Conservation (phyloP, 2,888 invertebrate species). For the Philaethria dido region DNA sequence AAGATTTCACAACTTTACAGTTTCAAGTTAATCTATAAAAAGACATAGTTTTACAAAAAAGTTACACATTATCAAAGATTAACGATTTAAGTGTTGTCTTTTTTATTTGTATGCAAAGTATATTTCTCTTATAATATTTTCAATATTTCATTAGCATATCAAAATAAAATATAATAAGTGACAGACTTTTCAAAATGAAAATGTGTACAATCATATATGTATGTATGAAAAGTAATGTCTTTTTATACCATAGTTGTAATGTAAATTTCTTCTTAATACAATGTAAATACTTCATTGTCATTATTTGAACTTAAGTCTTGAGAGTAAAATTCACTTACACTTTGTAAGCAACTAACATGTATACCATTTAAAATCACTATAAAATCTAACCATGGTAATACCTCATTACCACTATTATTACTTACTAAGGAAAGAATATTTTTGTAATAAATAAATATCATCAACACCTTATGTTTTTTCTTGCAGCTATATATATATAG, state of each 20-base stretch:
- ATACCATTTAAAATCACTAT: not conserved
- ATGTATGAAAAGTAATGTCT: not conserved
- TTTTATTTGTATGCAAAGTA: not conserved
- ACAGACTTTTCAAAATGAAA: not conserved
- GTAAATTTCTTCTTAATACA: not conserved
- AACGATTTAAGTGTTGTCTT: not conserved
- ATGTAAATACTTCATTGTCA: constrained; percentile 2
- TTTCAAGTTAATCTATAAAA: not conserved
- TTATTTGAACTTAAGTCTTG: not conserved
- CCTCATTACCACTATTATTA: constrained; percentile 6
- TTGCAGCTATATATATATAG: not conserved
- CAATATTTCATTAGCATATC: constrained; percentile 18
- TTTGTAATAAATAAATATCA: constrained; percentile 24
- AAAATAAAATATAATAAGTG: not conserved
- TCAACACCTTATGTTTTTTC: constrained; percentile 11
- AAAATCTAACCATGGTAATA: constrained; percentile 5
- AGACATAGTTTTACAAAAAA: not conserved
- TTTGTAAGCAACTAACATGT: constrained; percentile 4
- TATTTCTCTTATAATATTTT: constrained; percentile 9
- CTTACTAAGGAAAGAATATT: constrained; percentile 14
- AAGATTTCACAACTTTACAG: not conserved
- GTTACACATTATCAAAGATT: not conserved
- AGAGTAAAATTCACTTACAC: not conserved
- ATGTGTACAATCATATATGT: not conserved
- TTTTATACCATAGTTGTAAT: not conserved